Evolutionary conservation across 30 jellyfish, hydroid and myxozoan species (phyloP).

Genomic region (Cassiopea xamachana): DNA sequence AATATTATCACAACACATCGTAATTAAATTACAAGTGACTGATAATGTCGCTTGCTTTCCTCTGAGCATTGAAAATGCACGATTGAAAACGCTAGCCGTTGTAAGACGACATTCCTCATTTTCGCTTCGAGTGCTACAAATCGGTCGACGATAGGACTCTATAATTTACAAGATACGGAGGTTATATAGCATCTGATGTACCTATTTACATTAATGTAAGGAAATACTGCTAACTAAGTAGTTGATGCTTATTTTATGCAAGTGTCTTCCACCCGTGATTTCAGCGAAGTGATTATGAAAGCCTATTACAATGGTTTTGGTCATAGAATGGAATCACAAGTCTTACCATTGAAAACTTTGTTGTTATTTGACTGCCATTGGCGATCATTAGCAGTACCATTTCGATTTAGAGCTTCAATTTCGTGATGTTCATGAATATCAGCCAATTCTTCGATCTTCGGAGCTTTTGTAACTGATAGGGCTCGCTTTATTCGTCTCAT

Average conservation of each 20-base stretch:
- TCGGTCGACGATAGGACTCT: too few relatives aligned
- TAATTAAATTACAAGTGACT: not conserved
- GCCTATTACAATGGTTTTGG: slow-evolving; percentile 4
- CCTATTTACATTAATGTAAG: not conserved
- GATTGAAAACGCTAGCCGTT: not conserved
- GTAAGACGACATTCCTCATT: too few relatives aligned
- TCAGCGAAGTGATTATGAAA: not conserved
- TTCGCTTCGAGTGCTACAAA: too few relatives aligned
- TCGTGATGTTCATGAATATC: slow-evolving; percentile 91
- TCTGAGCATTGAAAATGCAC: not conserved
- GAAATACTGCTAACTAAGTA: not conserved
- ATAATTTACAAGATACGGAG: too few relatives aligned
- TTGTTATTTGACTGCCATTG: slow-evolving; percentile 57
- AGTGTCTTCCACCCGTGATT: not conserved
- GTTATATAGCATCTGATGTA: too few relatives aligned
- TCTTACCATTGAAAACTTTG: slow-evolving; percentile 23
- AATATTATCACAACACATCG: not conserved
- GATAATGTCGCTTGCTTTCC: not conserved
- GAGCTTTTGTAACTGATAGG: slow-evolving; percentile 93
- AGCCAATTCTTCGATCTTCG: slow-evolving; percentile 96
- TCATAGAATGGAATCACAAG: not conserved
- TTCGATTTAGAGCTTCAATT: slow-evolving; percentile 35
- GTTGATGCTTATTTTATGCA: not conserved
- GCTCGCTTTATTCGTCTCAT: slow-evolving; percentile 98
- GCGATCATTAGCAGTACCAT: slow-evolving; percentile 59